These are phyloP conservation scores for Pithys albifrons DNA, from an alignment of 2,113 vertebrate species.

Conservation along the genomic window DNA sequence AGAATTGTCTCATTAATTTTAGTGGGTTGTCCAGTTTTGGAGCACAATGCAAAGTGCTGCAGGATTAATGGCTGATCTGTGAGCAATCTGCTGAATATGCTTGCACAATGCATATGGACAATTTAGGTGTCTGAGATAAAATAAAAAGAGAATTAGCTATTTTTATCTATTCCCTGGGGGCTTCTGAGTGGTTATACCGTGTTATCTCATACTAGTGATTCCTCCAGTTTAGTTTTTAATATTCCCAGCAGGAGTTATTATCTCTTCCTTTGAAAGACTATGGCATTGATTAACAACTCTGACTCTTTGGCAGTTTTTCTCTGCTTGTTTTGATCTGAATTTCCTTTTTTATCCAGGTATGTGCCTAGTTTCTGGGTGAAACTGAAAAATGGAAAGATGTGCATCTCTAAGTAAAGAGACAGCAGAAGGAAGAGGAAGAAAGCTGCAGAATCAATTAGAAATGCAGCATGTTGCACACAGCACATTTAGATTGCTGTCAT, in stretches of 20 bases:
- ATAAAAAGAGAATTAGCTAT: constrained; percentile 9
- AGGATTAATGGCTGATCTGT: neutral
- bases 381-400: neutral
- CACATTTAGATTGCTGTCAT: neutral
- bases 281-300: neutral
- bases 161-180: constrained; percentile 19
- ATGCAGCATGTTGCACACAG: neutral
- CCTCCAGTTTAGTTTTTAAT: neutral
- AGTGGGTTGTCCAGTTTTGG: neutral
- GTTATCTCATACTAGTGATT: neutral
- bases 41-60: constrained; percentile 17
- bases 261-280: neutral
- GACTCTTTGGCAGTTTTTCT: neutral
- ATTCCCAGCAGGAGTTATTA: neutral
- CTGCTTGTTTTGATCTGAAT: neutral
- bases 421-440: neutral
- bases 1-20: constrained; percentile 25
- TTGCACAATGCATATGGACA: neutral
- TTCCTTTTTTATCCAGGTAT: neutral
- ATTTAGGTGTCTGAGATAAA: neutral
- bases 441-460: neutral
- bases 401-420: neutral
- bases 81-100: neutral
- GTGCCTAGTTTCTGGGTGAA: neutral
- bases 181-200: neutral